Evolutionary conservation across 2,888 invertebrate species (phyloP).

Genomic region (Pseudeuparius sepicola): DNA sequence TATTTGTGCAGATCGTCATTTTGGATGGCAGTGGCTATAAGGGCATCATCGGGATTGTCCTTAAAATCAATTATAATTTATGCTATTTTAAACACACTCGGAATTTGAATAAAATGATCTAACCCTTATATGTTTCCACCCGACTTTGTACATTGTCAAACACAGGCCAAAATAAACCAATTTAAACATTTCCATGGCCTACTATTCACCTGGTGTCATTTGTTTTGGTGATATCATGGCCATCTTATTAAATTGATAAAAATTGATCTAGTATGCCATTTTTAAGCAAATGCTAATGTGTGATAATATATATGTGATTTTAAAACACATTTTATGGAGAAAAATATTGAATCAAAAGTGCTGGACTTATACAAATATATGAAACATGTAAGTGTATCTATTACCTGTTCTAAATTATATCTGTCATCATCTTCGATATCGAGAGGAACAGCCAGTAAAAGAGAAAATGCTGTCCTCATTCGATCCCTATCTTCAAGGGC

Average conservation of each 20-base stretch:
- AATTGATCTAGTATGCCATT: no score
- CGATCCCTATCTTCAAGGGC: conserved; percentile 87
- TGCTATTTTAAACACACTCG: no score
- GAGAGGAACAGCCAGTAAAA: conserved; percentile 78
- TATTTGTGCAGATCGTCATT: conserved; percentile 65
- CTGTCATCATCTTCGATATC: conserved; percentile 75
- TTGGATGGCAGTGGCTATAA: conserved; percentile 55
- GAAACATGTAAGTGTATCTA: background rate
- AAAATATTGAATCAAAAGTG: background rate
- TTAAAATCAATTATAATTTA: conserved; percentile 25
- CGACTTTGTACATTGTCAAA: no score
- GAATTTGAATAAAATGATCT: no score
- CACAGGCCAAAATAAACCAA: no score
- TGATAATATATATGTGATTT: no score
- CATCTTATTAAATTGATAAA: no score
- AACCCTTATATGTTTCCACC: no score
- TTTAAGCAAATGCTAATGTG: no score
- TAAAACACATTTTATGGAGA: background rate
- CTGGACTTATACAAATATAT: background rate
- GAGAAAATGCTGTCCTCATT: conserved; percentile 86
- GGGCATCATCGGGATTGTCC: conserved; percentile 38
- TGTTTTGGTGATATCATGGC: no score
- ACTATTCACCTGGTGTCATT: no score
- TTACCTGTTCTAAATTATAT: conserved; percentile 42
- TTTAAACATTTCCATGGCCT: no score